Base-by-base conservation (phyloP, 2,113 vertebrate species). In the Garra rufa region DNA sequence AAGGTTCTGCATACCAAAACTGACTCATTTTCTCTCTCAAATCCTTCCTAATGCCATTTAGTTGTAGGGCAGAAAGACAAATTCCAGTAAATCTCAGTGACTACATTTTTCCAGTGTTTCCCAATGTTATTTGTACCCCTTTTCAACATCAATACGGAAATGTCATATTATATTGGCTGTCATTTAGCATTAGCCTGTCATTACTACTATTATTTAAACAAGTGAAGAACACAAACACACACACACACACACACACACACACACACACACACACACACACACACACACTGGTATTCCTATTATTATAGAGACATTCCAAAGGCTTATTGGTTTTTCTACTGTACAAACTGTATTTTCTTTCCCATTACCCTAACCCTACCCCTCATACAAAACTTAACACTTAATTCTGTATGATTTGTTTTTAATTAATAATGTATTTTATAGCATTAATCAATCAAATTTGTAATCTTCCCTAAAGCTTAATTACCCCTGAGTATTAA, bases 11-110 rank as follows among this genome's bases (percentile, higher is more conserved):
- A 71, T 44, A 44, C 11, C 69, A 71, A 24, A 71, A 44, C n/a
- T 24, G 21, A 71, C 69, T 71, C 19, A 10, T 24, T 43, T 43
- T 19, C 21, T 71, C 41, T 69, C 50, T 59, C 11, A 43, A 24
- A 59, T 78, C 34, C 55, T 26, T 28, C 34, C 34, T 77, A 77
- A 55, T 77, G 52, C 9, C n/a, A 44, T 77, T 77, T 13, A 6
- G 9, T 70, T 59, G 55, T 78, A 9, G 52, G 6, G 34, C 11
- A 77, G 21, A n/a, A 77, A 59, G 34, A 74, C 2, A 74, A 24
- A 26, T 63, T 26, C 5, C 24, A 63, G 59, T 63, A 28, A 63
- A 63, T 26, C 26, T 14, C 6, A 26, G 52, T 57, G 52, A n/a
- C 52, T 57, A 57, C 7, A 57, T 57, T n/a, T 57, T 57, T 9